These are phyloP conservation scores for Alca torda DNA, from an alignment of 2,797 vertebrate genomes.

Conservation along the genomic window DNA sequence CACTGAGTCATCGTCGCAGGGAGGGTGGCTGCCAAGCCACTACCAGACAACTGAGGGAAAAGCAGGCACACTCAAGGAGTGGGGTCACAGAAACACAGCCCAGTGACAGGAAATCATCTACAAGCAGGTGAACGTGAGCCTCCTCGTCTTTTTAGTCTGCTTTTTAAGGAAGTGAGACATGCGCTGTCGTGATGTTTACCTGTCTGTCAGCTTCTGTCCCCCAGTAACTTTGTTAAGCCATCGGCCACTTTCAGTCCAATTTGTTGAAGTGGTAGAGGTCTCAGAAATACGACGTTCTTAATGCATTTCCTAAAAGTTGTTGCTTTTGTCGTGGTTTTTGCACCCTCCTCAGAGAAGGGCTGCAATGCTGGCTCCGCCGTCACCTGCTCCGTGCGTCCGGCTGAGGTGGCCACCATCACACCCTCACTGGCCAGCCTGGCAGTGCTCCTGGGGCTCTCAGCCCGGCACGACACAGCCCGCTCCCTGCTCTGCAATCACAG, in stretches of 20 bases:
- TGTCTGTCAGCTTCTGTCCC: not conserved
- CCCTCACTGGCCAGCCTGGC: not conserved
- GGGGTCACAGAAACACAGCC: constrained; percentile 16
- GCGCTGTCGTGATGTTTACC: not conserved
- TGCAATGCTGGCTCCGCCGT: not conserved
- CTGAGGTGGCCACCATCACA: not conserved
- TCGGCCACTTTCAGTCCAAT: not conserved
- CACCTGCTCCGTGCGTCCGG: fast-evolving
- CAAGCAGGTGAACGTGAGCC: not conserved
- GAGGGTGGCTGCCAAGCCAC: not conserved
- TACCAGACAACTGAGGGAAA: not conserved
- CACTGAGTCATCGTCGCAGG: not conserved
- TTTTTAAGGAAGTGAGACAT: not conserved
- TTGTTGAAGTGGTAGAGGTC: not conserved
- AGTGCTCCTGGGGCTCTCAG: not conserved
- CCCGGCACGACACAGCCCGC: not conserved
- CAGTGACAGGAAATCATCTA: not conserved
- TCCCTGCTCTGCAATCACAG: not conserved
- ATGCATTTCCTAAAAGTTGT: not conserved
- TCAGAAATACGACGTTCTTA: not conserved
- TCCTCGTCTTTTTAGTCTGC: not conserved
- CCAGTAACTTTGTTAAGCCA: not conserved
- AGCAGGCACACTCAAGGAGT: not conserved
- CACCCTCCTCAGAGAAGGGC: not conserved
- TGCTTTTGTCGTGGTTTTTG: not conserved